Evolutionary conservation across 2,797 vertebrate species (phyloP).

Genomic region (Echeneis naucrates): DNA sequence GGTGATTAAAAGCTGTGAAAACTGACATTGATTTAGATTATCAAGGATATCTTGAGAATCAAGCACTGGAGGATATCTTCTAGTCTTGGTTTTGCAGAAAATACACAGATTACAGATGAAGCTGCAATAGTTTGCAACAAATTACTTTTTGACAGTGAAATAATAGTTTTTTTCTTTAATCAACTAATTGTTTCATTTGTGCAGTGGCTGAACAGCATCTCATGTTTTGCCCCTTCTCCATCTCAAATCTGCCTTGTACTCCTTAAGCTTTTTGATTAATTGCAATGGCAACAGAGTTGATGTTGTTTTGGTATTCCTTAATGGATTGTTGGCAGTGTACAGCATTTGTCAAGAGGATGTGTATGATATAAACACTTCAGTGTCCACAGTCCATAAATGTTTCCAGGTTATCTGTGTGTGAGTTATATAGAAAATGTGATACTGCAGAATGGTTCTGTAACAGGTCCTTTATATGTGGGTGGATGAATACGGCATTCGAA

Average conservation of each 20-base stretch:
- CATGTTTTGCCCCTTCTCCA: neutral
- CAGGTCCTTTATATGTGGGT: too few species aligned
- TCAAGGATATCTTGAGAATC: too few species aligned
- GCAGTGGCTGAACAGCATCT: too few species aligned
- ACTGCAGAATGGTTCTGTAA: too few species aligned
- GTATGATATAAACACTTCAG: constrained; percentile 15
- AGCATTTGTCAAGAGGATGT: constrained; percentile 21
- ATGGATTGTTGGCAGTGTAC: constrained; percentile 18
- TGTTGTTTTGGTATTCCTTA: neutral
- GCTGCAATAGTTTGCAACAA: neutral
- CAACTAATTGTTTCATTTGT: too few species aligned
- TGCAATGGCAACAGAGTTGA: too few species aligned
- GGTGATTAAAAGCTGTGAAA: neutral
- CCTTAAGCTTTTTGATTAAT: neutral
- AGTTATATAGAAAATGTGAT: too few species aligned
- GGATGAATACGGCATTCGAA: too few species aligned
- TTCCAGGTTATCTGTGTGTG: neutral
- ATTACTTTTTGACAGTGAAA: too few species aligned
- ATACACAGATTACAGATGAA: neutral
- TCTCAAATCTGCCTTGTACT: neutral
- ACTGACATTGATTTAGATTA: neutral
- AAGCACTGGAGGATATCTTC: neutral
- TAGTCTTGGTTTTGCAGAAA: neutral
- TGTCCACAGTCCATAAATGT: neutral
- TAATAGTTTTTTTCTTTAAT: too few species aligned